Percentiles rank a stretch among this genome's conserved stretches.
Conservation (phyloP, 37 sponge, comb jelly and placozoan species). For the Oscarella lobularis region DNA sequence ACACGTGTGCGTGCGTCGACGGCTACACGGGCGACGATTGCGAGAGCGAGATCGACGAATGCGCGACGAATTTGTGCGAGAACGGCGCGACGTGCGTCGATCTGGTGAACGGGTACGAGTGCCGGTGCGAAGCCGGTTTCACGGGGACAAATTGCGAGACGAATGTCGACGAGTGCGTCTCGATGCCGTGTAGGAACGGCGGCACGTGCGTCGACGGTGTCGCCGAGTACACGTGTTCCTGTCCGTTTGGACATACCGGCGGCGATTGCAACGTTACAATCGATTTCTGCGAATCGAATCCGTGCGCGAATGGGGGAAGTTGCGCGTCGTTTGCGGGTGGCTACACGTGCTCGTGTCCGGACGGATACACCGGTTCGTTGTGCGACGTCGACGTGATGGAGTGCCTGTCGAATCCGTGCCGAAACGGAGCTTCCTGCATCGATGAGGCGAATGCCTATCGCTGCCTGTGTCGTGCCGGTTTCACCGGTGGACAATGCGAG, state of each 20-base stretch:
- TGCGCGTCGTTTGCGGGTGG: background rate
- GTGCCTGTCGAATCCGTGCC: slow-evolving; percentile 12
- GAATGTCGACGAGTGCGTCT: slow-evolving; percentile 7
- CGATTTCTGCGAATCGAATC: slow-evolving; percentile 4
- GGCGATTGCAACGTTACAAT: slow-evolving; percentile 1
- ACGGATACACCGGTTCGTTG: background rate
- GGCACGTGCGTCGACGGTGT: slow-evolving; percentile 4
- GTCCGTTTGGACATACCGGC: slow-evolving; percentile 11
- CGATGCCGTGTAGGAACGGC: slow-evolving; percentile 2
- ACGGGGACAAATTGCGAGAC: slow-evolving; percentile 10
- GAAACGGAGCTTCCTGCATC: slow-evolving; percentile 1
- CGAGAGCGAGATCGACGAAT: slow-evolving; percentile 32
- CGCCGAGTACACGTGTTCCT: slow-evolving; percentile 3
- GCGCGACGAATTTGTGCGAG: slow-evolving; percentile 2
- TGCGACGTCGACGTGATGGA: slow-evolving; percentile 14
- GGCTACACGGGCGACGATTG: slow-evolving; percentile 25
- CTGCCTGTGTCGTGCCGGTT: slow-evolving; percentile 6
- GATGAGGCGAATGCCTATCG: background rate
- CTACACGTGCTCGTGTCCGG: slow-evolving; percentile 9
- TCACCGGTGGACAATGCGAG: slow-evolving; percentile 10
- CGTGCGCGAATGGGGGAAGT: slow-evolving; percentile 17
- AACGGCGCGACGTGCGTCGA: background rate
- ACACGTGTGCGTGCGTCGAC: slow-evolving; percentile 4
- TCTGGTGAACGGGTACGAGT: slow-evolving; percentile 7
- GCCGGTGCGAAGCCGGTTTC: slow-evolving; percentile 8